Conservation (phyloP, 2,888 invertebrate genomes). For the Cepaea hortensis region DNA sequence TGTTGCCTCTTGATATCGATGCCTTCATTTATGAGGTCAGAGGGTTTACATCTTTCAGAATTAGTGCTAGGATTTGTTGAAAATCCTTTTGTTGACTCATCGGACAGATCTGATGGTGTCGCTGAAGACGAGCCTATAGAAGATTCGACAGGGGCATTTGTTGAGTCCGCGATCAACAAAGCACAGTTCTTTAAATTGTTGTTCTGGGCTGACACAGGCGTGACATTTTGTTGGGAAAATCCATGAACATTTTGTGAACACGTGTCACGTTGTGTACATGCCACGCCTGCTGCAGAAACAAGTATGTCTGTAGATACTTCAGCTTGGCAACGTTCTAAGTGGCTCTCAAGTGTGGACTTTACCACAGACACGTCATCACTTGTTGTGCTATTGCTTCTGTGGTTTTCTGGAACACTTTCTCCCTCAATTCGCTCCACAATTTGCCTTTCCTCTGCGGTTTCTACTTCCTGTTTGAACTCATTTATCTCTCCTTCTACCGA, state of each 20-base stretch:
- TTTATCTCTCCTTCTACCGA: too few species aligned
- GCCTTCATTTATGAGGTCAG: not conserved
- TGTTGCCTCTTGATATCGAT: not conserved
- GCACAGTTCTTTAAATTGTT: not conserved
- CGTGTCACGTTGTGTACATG: not conserved
- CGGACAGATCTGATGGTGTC: not conserved
- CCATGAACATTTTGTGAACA: not conserved
- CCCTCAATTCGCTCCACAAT: too few species aligned
- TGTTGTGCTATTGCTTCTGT: too few species aligned
- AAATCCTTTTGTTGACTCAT: not conserved
- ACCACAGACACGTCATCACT: too few species aligned
- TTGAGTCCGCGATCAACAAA: not conserved
- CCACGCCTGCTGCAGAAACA: not conserved
- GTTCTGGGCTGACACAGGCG: not conserved
- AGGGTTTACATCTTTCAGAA: not conserved
- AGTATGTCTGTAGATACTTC: not conserved
- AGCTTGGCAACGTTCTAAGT: not conserved
- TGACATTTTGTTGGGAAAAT: not conserved
- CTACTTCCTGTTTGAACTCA: too few species aligned
- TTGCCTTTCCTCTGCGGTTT: too few species aligned
- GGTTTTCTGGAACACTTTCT: too few species aligned
- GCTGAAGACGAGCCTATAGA: not conserved
- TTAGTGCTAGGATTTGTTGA: not conserved
- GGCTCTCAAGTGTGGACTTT: too few species aligned
- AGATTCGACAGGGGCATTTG: not conserved